Base-by-base conservation (phyloP, 1,140 invertebrate genomes). In the Pseudomyrmex concolor region DNA sequence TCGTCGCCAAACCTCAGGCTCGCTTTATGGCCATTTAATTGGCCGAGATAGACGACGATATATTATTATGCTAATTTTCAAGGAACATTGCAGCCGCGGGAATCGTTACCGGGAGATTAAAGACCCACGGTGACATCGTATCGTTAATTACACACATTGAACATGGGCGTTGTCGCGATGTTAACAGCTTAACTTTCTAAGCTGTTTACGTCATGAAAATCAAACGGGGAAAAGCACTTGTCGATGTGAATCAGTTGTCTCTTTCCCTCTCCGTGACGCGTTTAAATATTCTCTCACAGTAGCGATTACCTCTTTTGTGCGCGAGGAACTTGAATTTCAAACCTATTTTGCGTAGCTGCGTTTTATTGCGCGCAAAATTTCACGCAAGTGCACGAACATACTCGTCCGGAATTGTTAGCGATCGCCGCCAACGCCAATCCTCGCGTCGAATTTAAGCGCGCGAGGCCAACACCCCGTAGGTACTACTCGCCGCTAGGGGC, bases 61-160 rank as follows among this genome's bases (percentile, higher is more conserved):
- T 86, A 92, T 90, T 91, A 89, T 91, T 91, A 91, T 90, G 91
- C 86, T 92, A 92, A 91, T 92, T 92, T 89, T 85, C 85, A 84
- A 88, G 88, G 84, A 88, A 89, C 81, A 73, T 88, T 60, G 84
- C 81, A 70, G 87, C 66, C 68, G 70, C 76, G 84, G 71, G 81
- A 89, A 89, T 88, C 81, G 88, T 89, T 86, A 77, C 80, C 45
- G 50, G 66, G 68, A 89, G 87, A 89, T 89, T 89, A 89, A 89
- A 84, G 84, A 72, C 71, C 80, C 70, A 83, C 25, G 73, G 57
- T 89, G 86, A 89, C 88, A 88, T 86, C 76, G 70, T 84, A 60
- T 78, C 88, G 84, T 89, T 89, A 89, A 88, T 89, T 89, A 89
- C 81, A 5, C 81, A 66, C 88, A 88, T 89, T 86, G 84, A 88